These are phyloP conservation scores for Onychomys arenicola DNA, from an alignment of 2,797 vertebrate genomes.

Conservation along the genomic window DNA sequence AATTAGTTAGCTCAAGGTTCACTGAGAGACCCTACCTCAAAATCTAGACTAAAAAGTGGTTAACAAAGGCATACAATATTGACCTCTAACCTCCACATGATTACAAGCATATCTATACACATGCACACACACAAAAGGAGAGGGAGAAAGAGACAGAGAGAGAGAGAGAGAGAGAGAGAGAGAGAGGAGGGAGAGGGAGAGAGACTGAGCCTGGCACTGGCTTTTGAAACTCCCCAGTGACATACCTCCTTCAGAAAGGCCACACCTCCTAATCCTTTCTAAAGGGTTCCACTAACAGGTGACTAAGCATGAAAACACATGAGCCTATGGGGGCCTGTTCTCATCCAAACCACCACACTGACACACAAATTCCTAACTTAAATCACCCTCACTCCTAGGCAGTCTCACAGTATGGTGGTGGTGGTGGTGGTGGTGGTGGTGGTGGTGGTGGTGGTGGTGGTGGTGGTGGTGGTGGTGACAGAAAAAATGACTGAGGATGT, in stretches of 20 bases:
- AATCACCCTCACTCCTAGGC: not conserved
- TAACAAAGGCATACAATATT: not conserved
- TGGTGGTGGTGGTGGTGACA: not conserved
- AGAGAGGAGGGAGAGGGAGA: not conserved
- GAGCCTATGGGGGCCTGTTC: not conserved
- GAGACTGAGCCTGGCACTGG: not conserved
- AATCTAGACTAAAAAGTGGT: not conserved
- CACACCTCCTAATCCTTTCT: not conserved
- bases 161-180: too few relatives aligned
- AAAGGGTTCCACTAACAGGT: not conserved
- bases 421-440: not conserved
- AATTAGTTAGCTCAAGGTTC: too few relatives aligned
- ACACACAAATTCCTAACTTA: not conserved
- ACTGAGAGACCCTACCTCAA: not conserved
- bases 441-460: not conserved
- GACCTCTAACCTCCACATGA: not conserved
- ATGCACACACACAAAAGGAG: not conserved
- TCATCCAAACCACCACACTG: not conserved
- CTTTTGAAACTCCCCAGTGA: not conserved
- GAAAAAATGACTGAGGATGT: too few relatives aligned
- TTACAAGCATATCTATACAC: not conserved
- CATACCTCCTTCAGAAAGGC: not conserved
- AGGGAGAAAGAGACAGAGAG: not conserved
- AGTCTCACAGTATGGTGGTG: not conserved
- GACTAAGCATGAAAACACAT: not conserved